These are phyloP conservation scores for Cecidostiba fungosa DNA, from an alignment of 2,888 invertebrate species.

Conservation along the genomic window DNA sequence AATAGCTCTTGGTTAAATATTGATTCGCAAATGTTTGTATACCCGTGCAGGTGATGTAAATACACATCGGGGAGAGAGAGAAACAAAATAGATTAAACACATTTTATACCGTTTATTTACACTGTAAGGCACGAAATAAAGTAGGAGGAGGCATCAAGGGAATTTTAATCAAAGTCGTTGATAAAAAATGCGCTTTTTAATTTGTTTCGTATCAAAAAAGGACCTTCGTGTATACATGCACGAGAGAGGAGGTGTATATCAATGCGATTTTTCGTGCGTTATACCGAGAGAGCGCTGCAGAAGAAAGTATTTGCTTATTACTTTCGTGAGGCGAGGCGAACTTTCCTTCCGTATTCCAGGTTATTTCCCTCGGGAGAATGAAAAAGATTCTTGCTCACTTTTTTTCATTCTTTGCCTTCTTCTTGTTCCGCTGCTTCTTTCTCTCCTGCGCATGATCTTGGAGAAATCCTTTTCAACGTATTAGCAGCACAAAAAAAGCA, in stretches of 20 bases:
- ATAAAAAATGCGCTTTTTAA: neutral
- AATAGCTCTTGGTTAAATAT: neutral
- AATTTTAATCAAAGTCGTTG: neutral
- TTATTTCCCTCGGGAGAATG: constrained; percentile 48
- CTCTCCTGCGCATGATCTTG: neutral
- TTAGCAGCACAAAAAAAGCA: neutral
- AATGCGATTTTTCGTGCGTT: constrained; percentile 36
- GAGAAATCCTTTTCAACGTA: neutral
- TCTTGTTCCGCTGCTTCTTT: neutral
- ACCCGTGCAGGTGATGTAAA: neutral
- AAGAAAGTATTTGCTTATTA: constrained; percentile 60
- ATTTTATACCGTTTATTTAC: neutral
- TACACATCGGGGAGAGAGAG: neutral
- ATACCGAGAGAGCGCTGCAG: neutral
- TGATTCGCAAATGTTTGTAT: constrained; percentile 2
- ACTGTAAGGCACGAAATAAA: neutral
- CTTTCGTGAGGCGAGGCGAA: constrained; percentile 40
- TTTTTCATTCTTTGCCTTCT: neutral
- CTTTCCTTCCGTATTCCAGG: constrained; percentile 55
- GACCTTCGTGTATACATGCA: neutral
- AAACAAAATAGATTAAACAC: neutral
- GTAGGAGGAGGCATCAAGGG: no score
- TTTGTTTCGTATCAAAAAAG: neutral
- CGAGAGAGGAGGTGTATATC: neutral
- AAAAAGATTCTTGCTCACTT: constrained; percentile 35